phyloP scores from a whole-genome alignment of 2,113 vertebrate genomes.

The Panurus biarmicus region DNA sequence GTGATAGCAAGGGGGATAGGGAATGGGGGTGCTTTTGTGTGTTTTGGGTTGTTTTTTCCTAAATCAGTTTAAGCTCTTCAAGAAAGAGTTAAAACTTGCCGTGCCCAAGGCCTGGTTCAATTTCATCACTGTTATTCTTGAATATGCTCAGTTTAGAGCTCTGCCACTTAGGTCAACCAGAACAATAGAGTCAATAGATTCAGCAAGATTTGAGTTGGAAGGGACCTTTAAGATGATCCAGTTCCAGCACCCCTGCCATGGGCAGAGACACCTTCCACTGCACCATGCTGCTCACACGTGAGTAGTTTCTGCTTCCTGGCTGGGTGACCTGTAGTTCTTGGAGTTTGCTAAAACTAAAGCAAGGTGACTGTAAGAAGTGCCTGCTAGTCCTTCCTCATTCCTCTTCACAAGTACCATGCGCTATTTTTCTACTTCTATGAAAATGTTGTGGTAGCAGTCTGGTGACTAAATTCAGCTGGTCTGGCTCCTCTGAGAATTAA shows the following conservation, averaged over 20 bases:
- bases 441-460: not conserved
- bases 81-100: not conserved
- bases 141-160: not conserved
- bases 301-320: not conserved
- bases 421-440: not conserved
- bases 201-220: not conserved
- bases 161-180: not conserved
- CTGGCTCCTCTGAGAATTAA: not conserved
- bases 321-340: not conserved
- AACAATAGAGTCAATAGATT: not conserved
- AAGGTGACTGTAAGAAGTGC: not conserved
- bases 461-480: not conserved
- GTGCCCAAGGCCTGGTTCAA: not conserved
- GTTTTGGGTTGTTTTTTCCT: not conserved
- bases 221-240: not conserved
- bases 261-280: not conserved
- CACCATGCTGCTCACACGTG: fast-evolving
- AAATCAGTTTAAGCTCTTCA: not conserved
- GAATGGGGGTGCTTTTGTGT: fast-evolving
- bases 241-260: not conserved
- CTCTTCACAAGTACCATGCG: not conserved
- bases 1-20: not conserved
- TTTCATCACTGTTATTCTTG: not conserved
- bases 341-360: not conserved
- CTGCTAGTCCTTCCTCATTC: not conserved